Evolutionary conservation across 2,888 invertebrate genomes (phyloP), one percentile per base, ranked within the genome.

Genomic region (Caenorhabditis sp.): DNA sequence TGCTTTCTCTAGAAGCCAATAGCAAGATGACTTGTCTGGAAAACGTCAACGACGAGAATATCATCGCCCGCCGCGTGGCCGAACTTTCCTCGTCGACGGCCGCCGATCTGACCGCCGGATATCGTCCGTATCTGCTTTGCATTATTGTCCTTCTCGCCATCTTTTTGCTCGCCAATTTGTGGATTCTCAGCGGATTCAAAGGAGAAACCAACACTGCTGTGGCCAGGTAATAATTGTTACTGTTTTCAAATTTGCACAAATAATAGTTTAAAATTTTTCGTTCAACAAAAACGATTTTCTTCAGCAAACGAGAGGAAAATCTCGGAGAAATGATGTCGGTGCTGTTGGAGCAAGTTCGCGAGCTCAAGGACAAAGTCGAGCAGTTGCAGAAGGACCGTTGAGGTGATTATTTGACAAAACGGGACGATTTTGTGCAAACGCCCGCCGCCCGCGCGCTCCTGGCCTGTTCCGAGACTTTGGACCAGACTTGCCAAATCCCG

Each of bases 341-440:
- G 32, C 15, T 68, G 26, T 43, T 58, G 41, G 20, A 61, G 13
- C 53, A 71, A 55, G 48, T 71, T 22, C 45, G 35, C 13, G 53
- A 71, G 53, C 61, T 71, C 53, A 61, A 61, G 45, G 22, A 45
- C 11, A 35, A 61, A 46, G 61, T 70, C 6, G 53, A 70, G 26
- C 24, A 22, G 41, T 43, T 70, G 52, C 24, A 43, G 20, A 45
- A 35, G 11, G 32, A 32, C 1, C n/a, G 46, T 9, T 63, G 27
- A 43, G 50, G 50, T 52, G 4, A 22, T 11, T 24, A 37, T 35
- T 35, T 9, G 35, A 7, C n/a, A n/a, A n/a, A n/a, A n/a, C n/a
- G n/a, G n/a, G n/a, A n/a, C n/a, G n/a, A n/a, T n/a, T n/a, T n/a
- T n/a, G n/a, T n/a, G n/a, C n/a, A n/a, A n/a, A n/a, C n/a, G n/a